Conservation (phyloP, 2,113 vertebrate genomes). For the Macquaria ambigua region DNA sequence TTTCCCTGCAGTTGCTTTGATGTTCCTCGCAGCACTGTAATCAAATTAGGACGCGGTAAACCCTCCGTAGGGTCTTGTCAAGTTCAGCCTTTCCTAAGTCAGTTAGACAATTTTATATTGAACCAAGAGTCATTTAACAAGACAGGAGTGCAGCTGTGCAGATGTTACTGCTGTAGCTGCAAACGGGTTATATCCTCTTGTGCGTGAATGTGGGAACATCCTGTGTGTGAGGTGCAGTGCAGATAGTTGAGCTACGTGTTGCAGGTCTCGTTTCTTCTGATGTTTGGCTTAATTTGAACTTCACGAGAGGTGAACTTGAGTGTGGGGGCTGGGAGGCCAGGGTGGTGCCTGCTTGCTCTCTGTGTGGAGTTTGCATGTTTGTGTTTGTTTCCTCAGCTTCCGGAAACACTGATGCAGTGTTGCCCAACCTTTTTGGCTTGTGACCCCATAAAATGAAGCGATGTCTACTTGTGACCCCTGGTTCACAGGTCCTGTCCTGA, state of each 20-base stretch:
- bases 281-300: conserved; percentile 1
- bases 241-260: background rate
- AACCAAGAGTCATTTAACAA: conserved; percentile 40
- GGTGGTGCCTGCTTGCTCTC: background rate
- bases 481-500: background rate
- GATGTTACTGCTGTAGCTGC: conserved; percentile 34
- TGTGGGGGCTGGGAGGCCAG: background rate
- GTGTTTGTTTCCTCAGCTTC: background rate
- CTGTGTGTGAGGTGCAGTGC: background rate
- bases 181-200: background rate
- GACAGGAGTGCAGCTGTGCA: conserved; percentile 44
- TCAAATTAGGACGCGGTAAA: conserved; percentile 50
- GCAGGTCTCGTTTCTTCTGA: background rate
- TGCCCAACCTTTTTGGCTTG: background rate
- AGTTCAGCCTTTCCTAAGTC: conserved; percentile 39
- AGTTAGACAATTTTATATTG: conserved; percentile 39
- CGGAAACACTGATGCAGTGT: background rate
- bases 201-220: background rate
- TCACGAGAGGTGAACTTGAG: background rate
- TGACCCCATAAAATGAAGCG: background rate
- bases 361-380: background rate
- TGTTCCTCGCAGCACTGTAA: conserved; percentile 19
- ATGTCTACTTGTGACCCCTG: background rate
- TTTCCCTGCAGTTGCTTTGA: conserved; percentile 28
- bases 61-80: conserved; percentile 38